Percentiles rank a stretch among this genome's conserved stretches.
These are phyloP conservation scores for Drosophila pseudoobscura DNA, from an alignment of 1,140 invertebrate genomes.

Conservation along the genomic window DNA sequence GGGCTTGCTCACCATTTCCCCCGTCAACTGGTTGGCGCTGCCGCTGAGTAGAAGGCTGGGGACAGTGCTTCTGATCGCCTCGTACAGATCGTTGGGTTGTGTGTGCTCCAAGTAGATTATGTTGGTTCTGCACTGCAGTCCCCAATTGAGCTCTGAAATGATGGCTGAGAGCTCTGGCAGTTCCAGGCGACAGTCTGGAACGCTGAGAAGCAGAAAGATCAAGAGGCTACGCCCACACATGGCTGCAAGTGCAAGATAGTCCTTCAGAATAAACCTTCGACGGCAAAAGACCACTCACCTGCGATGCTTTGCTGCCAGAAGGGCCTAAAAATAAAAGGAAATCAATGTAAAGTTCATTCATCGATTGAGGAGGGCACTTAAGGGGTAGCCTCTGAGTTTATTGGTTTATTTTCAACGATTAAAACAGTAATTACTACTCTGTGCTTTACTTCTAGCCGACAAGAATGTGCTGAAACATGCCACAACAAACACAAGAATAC, in stretches of 20 bases:
- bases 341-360: no score
- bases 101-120: conserved; percentile 13
- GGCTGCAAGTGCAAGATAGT: not conserved
- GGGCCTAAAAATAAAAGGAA: conserved; percentile 1
- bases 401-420: no score
- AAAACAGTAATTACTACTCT: not conserved
- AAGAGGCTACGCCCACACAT: not conserved
- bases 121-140: conserved; percentile 19
- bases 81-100: conserved; percentile 1
- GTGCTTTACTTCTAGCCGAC: no score
- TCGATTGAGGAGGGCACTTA: no score
- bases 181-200: not conserved
- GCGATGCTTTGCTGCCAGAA: no score
- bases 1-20: conserved; percentile 1
- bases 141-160: conserved; percentile 15
- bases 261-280: no score
- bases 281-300: no score
- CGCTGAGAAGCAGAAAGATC: not conserved
- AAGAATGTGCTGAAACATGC: not conserved
- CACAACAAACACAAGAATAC: conserved; percentile 21
- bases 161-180: not conserved
- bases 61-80: not conserved
- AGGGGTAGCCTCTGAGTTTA: no score
- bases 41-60: not conserved
- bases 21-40: not conserved